A percentile compares a stretch with the other conserved stretches of the same genome.
These are phyloP conservation scores for Pachyrhynchus sulphureomaculatus DNA, from an alignment of 1,140 invertebrate genomes.

Conservation along the genomic window DNA sequence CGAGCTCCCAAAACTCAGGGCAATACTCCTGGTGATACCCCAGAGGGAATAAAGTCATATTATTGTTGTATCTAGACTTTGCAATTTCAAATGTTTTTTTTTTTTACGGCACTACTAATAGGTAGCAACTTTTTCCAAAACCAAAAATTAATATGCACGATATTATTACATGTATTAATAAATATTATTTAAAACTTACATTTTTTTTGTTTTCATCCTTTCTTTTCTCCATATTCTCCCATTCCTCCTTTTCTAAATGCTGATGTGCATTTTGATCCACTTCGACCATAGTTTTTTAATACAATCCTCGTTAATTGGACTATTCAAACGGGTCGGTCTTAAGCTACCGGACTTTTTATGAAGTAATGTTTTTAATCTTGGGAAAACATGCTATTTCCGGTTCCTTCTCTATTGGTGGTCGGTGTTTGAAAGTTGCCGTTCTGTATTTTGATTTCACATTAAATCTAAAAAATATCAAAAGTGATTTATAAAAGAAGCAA, in stretches of 20 bases:
- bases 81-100: no score
- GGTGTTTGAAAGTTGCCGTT: conserved; percentile 47
- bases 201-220: background rate
- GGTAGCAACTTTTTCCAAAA: no score
- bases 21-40: no score
- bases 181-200: background rate
- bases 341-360: conserved; percentile 20
- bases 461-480: no score
- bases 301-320: conserved; percentile 39
- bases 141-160: no score
- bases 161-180: background rate
- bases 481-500: no score
- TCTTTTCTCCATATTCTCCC: conserved; percentile 23
- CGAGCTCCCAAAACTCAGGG: no score
- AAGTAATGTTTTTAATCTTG: conserved; percentile 3
- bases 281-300: conserved; percentile 42
- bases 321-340: conserved; percentile 26
- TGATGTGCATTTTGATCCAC: conserved; percentile 6
- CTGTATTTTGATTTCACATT: conserved; percentile 47
- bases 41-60: no score
- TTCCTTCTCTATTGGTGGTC: conserved; percentile 41
- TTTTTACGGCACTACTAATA: no score
- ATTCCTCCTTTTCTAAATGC: conserved; percentile 16
- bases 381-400: background rate
- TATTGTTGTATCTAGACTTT: no score